Conservation (phyloP, 2,113 vertebrate genomes). For the cat (Felis catus) region F.catus_Fca126_mat1.0 CM031421.1:14059501-14060000, state of each 20-base stretch:
- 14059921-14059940: conserved; percentile 60
- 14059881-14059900: conserved; percentile 80
- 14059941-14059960: neutral
- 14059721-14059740: neutral
- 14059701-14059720: accelerated
- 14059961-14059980: conserved; percentile 2
- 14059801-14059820: neutral
- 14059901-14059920: conserved; percentile 71
- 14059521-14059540: neutral
- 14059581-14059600: neutral
- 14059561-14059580: neutral
- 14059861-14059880: conserved; percentile 73
- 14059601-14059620: neutral
- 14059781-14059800: conserved; percentile 20
- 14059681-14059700: neutral
- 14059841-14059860: conserved; percentile 73
- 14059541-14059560: neutral
- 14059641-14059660: accelerated
- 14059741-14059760: neutral
- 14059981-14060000: neutral
- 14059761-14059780: conserved; percentile 31
- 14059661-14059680: neutral
- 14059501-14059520: neutral
- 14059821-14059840: conserved; percentile 57
- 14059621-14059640: neutral